Evolutionary conservation across 23 tunicate genomes (phyloP).

Genomic region (Styela clava): DNA sequence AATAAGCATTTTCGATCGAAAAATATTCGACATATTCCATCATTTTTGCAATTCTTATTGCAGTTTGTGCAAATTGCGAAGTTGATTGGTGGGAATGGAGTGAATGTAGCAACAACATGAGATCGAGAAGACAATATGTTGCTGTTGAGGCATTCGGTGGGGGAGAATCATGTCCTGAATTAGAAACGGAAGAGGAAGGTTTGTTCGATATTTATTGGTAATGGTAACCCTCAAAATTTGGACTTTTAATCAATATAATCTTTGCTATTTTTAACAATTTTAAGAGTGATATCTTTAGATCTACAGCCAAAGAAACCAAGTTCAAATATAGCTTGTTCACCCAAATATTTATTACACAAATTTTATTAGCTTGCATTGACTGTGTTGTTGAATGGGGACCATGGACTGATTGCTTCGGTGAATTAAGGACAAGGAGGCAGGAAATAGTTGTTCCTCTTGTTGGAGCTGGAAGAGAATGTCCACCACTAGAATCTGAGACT

Average conservation of each 20-base stretch:
- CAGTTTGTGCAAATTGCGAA: constrained; percentile 62
- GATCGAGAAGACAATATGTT: constrained; percentile 41
- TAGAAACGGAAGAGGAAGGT: constrained; percentile 48
- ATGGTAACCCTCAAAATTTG: background rate
- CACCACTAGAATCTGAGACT: constrained; percentile 31
- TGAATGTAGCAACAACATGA: constrained; percentile 31
- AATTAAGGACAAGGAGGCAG: constrained; percentile 41
- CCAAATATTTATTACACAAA: too few relatives aligned
- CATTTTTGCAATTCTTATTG: too few relatives aligned
- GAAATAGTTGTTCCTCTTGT: constrained; percentile 19
- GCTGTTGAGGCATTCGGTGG: constrained; percentile 35
- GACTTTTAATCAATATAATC: too few relatives aligned
- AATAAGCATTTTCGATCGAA: too few relatives aligned
- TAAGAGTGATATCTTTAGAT: too few relatives aligned
- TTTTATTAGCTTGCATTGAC: constrained; percentile 62
- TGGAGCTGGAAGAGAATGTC: constrained; percentile 67
- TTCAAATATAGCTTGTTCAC: too few relatives aligned
- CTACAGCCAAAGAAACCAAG: too few relatives aligned
- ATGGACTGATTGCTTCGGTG: constrained; percentile 44
- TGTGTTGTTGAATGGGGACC: constrained; percentile 62
- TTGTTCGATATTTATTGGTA: background rate
- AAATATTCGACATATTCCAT: too few relatives aligned
- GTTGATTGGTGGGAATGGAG: constrained; percentile 62
- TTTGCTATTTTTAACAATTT: background rate
- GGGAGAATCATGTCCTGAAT: constrained; percentile 49